Evolutionary conservation across 2,797 vertebrate genomes (phyloP).

Genomic region (Phrynocephalus guinanensis): DNA sequence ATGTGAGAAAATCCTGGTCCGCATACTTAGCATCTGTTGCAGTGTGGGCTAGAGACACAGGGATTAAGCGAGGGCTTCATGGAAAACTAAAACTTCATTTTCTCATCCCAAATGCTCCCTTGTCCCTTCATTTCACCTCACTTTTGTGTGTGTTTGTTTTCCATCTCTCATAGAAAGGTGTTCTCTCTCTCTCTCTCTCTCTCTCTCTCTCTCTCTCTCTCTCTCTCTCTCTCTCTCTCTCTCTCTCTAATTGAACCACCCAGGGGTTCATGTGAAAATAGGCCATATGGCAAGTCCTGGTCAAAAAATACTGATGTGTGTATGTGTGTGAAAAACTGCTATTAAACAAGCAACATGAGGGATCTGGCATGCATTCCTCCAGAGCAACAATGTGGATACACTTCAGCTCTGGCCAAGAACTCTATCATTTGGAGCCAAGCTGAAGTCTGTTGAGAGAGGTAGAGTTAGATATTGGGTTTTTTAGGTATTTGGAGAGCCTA

Average conservation of each 20-base stretch:
- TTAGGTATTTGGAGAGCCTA: neutral
- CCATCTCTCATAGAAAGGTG: neutral
- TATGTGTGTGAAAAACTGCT: neutral
- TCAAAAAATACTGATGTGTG: neutral
- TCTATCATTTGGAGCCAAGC: conserved; percentile 1
- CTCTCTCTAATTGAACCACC: conserved; percentile 23
- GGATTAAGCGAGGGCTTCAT: neutral
- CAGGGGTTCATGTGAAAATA: conserved; percentile 20
- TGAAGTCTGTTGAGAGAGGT: neutral
- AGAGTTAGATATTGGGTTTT: neutral
- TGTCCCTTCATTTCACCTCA: neutral
- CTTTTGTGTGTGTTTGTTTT: neutral
- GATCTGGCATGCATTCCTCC: neutral
- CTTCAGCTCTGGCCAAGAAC: conserved; percentile 5
- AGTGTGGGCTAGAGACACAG: neutral
- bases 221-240: neutral
- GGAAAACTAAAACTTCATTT: conserved; percentile 16
- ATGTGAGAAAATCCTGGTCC: neutral
- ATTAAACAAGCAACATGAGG: conserved; percentile 8
- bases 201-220: too few relatives aligned
- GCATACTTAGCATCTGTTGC: neutral
- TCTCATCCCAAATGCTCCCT: neutral
- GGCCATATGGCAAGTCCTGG: neutral
- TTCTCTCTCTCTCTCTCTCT: neutral
- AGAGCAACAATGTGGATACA: conserved; percentile 5